Percentiles rank a stretch among this genome's conserved stretches.
phyloP scores from a whole-genome alignment of 1,140 invertebrate genomes.

The Grapholita molesta region DNA sequence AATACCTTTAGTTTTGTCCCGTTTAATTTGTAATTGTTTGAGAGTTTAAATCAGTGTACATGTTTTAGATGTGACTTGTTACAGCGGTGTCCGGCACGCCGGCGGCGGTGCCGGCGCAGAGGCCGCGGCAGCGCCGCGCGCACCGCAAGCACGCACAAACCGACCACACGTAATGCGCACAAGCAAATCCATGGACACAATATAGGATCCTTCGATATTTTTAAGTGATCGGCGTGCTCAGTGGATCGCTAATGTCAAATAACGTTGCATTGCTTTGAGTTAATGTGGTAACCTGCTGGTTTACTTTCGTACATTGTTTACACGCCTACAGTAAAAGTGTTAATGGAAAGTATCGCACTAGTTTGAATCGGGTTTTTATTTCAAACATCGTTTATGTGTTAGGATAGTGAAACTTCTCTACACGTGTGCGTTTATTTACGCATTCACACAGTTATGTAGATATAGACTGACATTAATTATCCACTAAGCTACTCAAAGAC shows the following conservation, averaged over 20 bases:
- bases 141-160: slow-evolving; percentile 46
- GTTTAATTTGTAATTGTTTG: too few relatives aligned
- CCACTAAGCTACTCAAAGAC: neutral
- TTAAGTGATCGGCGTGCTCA: neutral
- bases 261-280: neutral
- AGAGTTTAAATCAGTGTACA: too few relatives aligned
- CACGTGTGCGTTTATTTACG: neutral
- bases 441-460: neutral
- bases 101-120: slow-evolving; percentile 38
- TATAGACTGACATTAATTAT: neutral
- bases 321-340: too few relatives aligned
- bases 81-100: neutral
- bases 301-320: neutral
- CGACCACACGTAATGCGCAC: slow-evolving; percentile 52
- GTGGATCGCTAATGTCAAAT: neutral
- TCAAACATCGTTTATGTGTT: neutral
- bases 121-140: slow-evolving; percentile 41
- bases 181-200: neutral
- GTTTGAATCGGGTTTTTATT: too few relatives aligned
- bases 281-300: neutral
- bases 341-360: too few relatives aligned
- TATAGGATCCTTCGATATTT: neutral
- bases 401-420: neutral
- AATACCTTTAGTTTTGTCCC: too few relatives aligned
- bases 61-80: too few relatives aligned